phyloP scores from a whole-genome alignment of 2,113 vertebrate genomes.

The Suricata suricatta region DNA sequence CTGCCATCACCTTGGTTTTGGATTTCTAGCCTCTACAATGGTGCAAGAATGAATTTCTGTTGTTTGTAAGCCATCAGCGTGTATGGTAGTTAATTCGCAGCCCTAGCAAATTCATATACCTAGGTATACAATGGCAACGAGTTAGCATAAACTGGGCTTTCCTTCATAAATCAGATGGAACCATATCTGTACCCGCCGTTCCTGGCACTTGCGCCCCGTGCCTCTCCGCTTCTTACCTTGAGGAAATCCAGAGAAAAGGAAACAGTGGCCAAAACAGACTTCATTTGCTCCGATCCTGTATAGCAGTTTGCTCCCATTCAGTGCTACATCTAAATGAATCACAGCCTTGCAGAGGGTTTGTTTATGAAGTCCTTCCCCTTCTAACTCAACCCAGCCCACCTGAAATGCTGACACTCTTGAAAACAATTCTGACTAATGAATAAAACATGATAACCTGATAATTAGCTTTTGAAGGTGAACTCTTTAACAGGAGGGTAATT shows the following conservation, averaged over 20 bases:
- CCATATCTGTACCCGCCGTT: background rate
- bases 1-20: background rate
- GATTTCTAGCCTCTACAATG: background rate
- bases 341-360: background rate
- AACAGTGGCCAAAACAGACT: background rate
- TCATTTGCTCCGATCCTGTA: background rate
- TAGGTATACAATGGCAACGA: background rate
- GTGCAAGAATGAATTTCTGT: background rate
- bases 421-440: conserved; percentile 65
- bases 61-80: background rate
- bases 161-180: background rate
- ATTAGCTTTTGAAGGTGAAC: conserved; percentile 61
- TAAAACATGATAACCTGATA: conserved; percentile 64
- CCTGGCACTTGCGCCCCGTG: background rate
- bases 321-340: background rate
- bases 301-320: background rate
- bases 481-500: conserved; percentile 44
- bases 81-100: background rate
- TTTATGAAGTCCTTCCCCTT: background rate
- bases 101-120: background rate
- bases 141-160: background rate
- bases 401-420: conserved; percentile 41
- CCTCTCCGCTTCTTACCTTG: background rate
- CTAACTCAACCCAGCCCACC: conserved; percentile 15
- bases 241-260: background rate